These are phyloP conservation scores for Lacerta agilis DNA, from an alignment of 2,797 vertebrate genomes.

Conservation along the genomic window DNA sequence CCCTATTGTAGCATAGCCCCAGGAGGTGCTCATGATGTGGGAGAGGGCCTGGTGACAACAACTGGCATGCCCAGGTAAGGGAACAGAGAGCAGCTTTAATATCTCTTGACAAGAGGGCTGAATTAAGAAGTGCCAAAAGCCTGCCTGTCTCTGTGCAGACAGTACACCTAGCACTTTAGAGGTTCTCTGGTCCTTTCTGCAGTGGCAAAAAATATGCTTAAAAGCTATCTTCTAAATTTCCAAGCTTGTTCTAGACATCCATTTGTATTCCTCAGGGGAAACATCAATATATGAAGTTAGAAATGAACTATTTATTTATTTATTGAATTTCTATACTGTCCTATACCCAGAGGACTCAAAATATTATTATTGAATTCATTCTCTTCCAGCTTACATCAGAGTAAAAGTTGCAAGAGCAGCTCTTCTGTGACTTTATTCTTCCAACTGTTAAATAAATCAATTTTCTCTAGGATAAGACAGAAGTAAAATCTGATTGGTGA, in stretches of 20 bases:
- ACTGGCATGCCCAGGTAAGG: neutral
- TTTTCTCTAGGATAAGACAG: neutral
- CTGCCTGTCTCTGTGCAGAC: neutral
- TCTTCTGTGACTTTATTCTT: neutral
- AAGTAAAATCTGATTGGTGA: neutral
- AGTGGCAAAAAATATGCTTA: neutral
- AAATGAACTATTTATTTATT: neutral
- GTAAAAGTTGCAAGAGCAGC: neutral
- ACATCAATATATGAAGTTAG: neutral
- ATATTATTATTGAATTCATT: neutral
- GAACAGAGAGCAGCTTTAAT: neutral
- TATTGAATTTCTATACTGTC: neutral
- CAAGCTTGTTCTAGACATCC: neutral
- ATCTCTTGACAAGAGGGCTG: neutral
- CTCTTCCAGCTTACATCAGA: neutral
- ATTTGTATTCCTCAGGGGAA: neutral
- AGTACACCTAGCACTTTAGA: neutral
- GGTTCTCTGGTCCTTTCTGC: neutral
- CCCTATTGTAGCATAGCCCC: neutral
- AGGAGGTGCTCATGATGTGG: neutral
- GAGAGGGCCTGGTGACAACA: neutral
- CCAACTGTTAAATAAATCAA: neutral
- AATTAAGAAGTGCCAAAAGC: neutral
- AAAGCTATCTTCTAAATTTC: neutral
- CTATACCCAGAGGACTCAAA: too few species aligned